Evolutionary conservation across 2,797 vertebrate species (phyloP).

Genomic region (Anabas testudineus): DNA sequence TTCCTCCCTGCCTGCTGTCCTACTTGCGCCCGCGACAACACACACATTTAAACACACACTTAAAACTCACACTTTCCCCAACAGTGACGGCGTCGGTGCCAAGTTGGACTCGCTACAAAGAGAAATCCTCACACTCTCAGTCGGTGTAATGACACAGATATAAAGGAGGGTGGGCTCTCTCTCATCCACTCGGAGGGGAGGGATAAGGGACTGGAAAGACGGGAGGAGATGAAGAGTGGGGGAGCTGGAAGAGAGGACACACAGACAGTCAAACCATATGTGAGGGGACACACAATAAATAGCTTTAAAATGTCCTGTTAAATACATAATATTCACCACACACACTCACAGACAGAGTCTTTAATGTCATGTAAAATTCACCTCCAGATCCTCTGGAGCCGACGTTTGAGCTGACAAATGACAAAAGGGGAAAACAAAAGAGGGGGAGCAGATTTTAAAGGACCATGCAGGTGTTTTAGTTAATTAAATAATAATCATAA

Average conservation of each 20-base stretch:
- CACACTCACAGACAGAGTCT: slow-evolving; percentile 6
- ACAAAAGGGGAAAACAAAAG: slow-evolving; percentile 49
- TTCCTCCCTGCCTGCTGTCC: slow-evolving; percentile 59
- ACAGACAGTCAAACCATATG: slow-evolving; percentile 16
- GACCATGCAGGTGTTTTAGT: not conserved
- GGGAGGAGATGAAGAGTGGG: slow-evolving; percentile 1
- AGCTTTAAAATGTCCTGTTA: slow-evolving; percentile 26
- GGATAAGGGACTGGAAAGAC: slow-evolving; percentile 26
- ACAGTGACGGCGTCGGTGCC: slow-evolving; percentile 47
- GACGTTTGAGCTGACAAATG: slow-evolving; percentile 70
- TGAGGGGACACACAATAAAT: slow-evolving; percentile 20
- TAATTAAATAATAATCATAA: too few species aligned
- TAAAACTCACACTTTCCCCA: slow-evolving; percentile 18
- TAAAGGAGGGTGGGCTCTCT: slow-evolving; percentile 65
- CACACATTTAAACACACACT: slow-evolving; percentile 38
- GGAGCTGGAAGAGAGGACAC: slow-evolving; percentile 9
- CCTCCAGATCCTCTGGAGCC: slow-evolving; percentile 26
- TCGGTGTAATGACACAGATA: slow-evolving; percentile 69
- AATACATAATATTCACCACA: slow-evolving; percentile 30
- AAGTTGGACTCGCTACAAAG: slow-evolving; percentile 73
- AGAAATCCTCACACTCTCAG: slow-evolving; percentile 16
- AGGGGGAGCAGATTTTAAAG: not conserved
- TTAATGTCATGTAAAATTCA: slow-evolving; percentile 66
- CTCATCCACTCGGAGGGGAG: slow-evolving; percentile 20
- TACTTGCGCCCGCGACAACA: slow-evolving; percentile 66